These are phyloP conservation scores for Catharus fuscescens DNA, from an alignment of 2,113 vertebrate species.

Conservation along the genomic window DNA sequence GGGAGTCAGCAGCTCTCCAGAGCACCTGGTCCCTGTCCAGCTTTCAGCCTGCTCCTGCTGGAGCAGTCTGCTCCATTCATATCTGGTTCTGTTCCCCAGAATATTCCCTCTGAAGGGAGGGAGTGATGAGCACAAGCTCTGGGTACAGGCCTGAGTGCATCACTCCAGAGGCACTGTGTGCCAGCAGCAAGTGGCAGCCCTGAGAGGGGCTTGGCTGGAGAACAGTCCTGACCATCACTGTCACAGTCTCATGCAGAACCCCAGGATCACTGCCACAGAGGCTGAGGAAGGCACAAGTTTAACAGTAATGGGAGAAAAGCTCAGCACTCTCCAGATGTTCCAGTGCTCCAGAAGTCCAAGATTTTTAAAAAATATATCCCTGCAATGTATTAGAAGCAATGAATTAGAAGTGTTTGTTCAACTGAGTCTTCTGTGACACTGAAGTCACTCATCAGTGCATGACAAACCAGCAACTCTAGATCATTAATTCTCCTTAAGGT, in stretches of 20 bases:
- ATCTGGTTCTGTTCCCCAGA: background rate
- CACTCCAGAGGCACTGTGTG: background rate
- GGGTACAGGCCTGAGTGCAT: background rate
- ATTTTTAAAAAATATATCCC: background rate
- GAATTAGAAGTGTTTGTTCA: background rate
- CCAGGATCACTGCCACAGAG: background rate
- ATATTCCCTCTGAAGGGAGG: background rate
- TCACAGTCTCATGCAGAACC: background rate
- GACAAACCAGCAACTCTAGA: background rate
- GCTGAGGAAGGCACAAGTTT: background rate
- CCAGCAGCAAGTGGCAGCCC: background rate
- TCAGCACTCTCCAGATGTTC: background rate
- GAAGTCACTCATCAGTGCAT: background rate
- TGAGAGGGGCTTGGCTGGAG: background rate
- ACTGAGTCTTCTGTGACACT: background rate
- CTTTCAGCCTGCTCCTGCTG: background rate
- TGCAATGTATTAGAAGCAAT: background rate
- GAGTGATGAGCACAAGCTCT: background rate
- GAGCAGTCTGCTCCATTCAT: background rate
- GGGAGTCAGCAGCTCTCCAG: background rate
- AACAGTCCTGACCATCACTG: background rate
- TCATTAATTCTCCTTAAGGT: background rate
- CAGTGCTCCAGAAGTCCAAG: background rate
- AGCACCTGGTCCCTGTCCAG: background rate
- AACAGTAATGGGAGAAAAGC: background rate